A percentile compares a stretch with the other conserved stretches of the same genome.
Evolutionary conservation across 2,888 invertebrate species (phyloP).

Genomic region (Lathronympha strigana): DNA sequence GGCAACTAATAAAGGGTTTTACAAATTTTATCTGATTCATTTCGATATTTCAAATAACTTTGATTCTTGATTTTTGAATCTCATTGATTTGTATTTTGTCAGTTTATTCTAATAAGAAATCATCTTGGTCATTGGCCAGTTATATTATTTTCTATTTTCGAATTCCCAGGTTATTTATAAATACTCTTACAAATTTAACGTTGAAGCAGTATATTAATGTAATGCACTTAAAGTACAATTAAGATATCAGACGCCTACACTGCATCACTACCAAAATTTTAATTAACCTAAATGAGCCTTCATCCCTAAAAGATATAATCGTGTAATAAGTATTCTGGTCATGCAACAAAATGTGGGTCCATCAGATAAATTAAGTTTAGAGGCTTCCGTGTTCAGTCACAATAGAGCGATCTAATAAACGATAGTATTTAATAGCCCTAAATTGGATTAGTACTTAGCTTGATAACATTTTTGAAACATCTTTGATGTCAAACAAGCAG

Average conservation of each 20-base stretch:
- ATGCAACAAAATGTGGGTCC: conserved; percentile 51
- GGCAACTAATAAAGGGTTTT: conserved; percentile 22
- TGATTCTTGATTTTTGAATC: conserved; percentile 4
- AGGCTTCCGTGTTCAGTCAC: conserved; percentile 52
- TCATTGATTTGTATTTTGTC: neutral
- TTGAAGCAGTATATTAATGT: neutral
- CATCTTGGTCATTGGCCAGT: neutral
- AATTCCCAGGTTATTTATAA: neutral
- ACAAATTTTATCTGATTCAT: conserved; percentile 3
- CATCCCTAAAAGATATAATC: conserved; percentile 45
- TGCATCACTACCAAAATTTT: conserved; percentile 27
- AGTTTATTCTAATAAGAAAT: conserved; percentile 2
- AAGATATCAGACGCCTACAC: conserved; percentile 13
- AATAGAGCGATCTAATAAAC: conserved; percentile 38
- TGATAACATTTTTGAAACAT: conserved; percentile 36
- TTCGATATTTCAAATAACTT: conserved; percentile 15
- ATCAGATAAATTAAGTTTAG: conserved; percentile 57
- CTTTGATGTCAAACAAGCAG: conserved; percentile 1
- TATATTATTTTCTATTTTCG: neutral
- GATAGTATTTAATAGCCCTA: conserved; percentile 38
- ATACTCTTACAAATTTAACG: neutral
- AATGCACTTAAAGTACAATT: conserved; percentile 12
- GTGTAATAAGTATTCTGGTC: conserved; percentile 48
- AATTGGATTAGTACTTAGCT: conserved; percentile 39
- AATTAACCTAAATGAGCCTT: conserved; percentile 35